Conservation (phyloP, 2,888 invertebrate genomes). For the Lacanobia wlatinum region DNA sequence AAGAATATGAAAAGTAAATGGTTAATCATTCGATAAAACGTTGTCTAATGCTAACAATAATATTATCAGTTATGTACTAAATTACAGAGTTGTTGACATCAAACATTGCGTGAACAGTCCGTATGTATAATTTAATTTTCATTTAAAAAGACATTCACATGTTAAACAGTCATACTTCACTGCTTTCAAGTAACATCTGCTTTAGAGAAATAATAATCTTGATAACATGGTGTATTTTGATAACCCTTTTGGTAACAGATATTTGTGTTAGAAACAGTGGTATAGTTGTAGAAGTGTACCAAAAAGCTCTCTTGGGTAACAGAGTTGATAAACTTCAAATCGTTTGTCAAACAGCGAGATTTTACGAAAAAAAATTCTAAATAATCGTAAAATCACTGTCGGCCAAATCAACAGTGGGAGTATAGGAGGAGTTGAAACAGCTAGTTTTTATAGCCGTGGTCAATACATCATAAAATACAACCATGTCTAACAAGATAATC, state of each 20-base stretch:
- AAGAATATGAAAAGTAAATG: not conserved
- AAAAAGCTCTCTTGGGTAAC: not conserved
- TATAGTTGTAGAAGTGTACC: not conserved
- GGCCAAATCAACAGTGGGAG: not conserved
- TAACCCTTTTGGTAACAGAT: too few relatives aligned
- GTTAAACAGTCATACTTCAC: slow-evolving; percentile 11
- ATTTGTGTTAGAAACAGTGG: too few relatives aligned
- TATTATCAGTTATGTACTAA: slow-evolving; percentile 2
- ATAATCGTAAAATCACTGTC: slow-evolving; percentile 11
- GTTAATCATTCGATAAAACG: not conserved
- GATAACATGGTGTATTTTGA: not conserved
- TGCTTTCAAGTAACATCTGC: slow-evolving; percentile 10
- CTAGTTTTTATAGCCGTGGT: slow-evolving; percentile 20
- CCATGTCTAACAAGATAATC: slow-evolving; percentile 42
- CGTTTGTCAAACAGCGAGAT: not conserved
- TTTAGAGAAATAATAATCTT: slow-evolving; percentile 8
- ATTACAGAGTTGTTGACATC: slow-evolving; percentile 30
- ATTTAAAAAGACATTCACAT: slow-evolving; percentile 27
- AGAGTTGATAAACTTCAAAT: not conserved
- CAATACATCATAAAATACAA: slow-evolving; percentile 33
- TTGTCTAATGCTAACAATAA: not conserved
- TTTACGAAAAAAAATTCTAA: not conserved
- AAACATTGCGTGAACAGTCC: slow-evolving; percentile 14
- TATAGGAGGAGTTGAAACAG: slow-evolving; percentile 3
- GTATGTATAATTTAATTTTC: slow-evolving; percentile 15